Evolutionary conservation across 1,140 invertebrate genomes (phyloP).

Genomic region (Drosophila bipectinata): DNA sequence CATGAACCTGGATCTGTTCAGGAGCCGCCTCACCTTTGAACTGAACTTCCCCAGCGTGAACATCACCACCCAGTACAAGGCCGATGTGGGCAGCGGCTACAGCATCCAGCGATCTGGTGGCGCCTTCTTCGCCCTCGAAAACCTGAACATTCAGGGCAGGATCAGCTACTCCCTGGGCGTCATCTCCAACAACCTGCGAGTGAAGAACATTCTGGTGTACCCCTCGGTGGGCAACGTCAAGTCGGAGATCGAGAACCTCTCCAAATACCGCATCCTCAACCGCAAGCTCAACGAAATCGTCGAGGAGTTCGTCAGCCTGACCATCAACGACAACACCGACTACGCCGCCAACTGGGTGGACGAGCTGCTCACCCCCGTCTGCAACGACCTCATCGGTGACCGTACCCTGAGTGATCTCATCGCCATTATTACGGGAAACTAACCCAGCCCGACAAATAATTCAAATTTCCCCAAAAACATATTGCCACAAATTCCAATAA

Average conservation of each 20-base stretch:
- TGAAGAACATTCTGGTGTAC: constrained; percentile 60
- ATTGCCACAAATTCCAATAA: constrained; percentile 27
- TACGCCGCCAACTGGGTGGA: constrained; percentile 51
- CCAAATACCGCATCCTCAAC: constrained; percentile 69
- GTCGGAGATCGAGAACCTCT: constrained; percentile 74
- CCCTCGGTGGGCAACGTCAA: constrained; percentile 59
- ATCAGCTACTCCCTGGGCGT: constrained; percentile 57
- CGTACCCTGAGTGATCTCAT: constrained; percentile 55
- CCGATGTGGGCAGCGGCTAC: constrained; percentile 44
- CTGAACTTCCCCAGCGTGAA: constrained; percentile 59
- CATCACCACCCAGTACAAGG: constrained; percentile 58
- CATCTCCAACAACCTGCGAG: constrained; percentile 26
- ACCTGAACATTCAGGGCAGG: constrained; percentile 50
- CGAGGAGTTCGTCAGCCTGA: constrained; percentile 72
- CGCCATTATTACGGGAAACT: constrained; percentile 45
- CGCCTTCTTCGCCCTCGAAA: constrained; percentile 69
- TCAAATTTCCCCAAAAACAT: background rate
- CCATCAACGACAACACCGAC: constrained; percentile 77
- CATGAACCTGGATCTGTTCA: constrained; percentile 32
- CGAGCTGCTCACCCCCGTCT: constrained; percentile 53
- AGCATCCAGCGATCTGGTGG: constrained; percentile 56
- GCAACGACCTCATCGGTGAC: constrained; percentile 66
- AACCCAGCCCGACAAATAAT: background rate
- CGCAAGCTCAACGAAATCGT: constrained; percentile 73
- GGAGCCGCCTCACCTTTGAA: constrained; percentile 43